Percentiles rank a stretch among this genome's conserved stretches.
Conservation (phyloP, 2,888 invertebrate species). For the Syrista parreyssii region DNA sequence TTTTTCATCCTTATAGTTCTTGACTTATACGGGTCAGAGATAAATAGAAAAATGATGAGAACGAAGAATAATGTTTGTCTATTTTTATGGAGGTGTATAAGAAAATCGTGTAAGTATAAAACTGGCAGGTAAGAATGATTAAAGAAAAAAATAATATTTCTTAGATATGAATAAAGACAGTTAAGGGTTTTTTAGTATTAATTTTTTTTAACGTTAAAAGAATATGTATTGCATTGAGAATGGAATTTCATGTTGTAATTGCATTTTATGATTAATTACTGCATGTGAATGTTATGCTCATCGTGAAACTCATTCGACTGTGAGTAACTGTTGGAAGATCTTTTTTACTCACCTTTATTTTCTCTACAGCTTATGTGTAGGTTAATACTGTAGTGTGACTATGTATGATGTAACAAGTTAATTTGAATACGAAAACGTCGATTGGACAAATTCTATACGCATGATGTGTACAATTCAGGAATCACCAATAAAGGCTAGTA, state of each 20-base stretch:
- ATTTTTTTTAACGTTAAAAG: not conserved
- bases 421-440: not conserved
- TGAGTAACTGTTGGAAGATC: not conserved
- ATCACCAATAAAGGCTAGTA: not conserved
- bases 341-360: not conserved
- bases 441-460: not conserved
- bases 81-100: not conserved
- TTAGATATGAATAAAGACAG: not conserved
- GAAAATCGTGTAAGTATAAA: not conserved
- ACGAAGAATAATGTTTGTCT: no score
- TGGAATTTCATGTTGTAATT: no score
- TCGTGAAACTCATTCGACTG: not conserved
- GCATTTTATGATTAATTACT: no score
- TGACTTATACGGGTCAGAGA: no score
- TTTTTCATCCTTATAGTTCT: not conserved
- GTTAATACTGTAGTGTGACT: not conserved
- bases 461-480: not conserved
- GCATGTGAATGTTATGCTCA: not conserved
- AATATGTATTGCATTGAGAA: no score
- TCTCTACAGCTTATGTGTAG: not conserved
- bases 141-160: not conserved
- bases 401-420: not conserved
- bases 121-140: not conserved
- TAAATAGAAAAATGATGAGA: no score
- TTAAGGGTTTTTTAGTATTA: no score